A percentile compares a stretch with the other conserved stretches of the same genome.
Evolutionary conservation across 1,140 invertebrate genomes (phyloP).

Genomic region (Harpegnathos saltator): DNA sequence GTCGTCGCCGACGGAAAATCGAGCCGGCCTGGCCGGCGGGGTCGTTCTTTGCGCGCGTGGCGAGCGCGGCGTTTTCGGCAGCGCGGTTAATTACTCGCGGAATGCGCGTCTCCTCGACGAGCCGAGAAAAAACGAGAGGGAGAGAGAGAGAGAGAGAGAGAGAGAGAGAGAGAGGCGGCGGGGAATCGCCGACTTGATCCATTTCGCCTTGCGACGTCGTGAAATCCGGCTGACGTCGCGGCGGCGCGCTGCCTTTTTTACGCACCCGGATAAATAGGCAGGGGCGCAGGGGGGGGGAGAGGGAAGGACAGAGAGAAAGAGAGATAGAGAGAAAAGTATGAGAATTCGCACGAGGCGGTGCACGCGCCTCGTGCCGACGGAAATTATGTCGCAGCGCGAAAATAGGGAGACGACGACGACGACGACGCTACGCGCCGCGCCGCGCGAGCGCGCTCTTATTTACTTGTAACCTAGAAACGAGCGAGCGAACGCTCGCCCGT

Average conservation of each 20-base stretch:
- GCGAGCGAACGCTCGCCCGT: no score
- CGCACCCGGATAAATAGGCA: no score
- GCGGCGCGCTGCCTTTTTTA: slow-evolving; percentile 1
- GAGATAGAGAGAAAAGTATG: neutral
- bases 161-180: neutral
- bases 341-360: neutral
- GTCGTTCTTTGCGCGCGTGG: no score
- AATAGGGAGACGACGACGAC: slow-evolving; percentile 40
- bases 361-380: slow-evolving; percentile 7
- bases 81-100: no score
- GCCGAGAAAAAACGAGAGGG: no score
- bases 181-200: neutral
- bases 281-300: neutral
- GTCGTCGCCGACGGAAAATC: no score
- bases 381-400: slow-evolving; percentile 54
- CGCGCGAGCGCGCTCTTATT: slow-evolving; percentile 46
- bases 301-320: no score
- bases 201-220: neutral
- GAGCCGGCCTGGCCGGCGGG: no score
- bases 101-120: no score
- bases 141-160: no score
- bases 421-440: neutral
- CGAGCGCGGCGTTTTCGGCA: no score
- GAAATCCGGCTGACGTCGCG: neutral
- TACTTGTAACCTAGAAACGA: slow-evolving; percentile 60